phyloP scores from a whole-genome alignment of 2,113 vertebrate species.

The Melanocharis versteri region DNA sequence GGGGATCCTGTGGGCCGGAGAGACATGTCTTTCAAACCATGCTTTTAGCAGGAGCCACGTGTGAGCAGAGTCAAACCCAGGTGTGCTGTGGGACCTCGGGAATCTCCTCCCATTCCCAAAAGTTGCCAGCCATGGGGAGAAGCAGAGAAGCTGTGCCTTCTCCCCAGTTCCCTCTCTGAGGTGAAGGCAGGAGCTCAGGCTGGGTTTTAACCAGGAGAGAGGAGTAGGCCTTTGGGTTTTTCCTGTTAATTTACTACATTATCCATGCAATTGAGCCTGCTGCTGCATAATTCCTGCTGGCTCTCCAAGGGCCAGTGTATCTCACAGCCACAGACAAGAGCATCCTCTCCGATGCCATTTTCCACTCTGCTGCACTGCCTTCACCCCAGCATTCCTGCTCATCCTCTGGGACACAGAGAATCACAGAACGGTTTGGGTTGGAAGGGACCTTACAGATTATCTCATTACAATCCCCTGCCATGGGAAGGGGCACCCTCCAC shows the following conservation, averaged over 20 bases:
- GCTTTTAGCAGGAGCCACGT: not conserved
- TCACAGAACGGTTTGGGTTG: not conserved
- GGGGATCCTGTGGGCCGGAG: accelerated
- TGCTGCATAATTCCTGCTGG: not conserved
- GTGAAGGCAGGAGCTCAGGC: not conserved
- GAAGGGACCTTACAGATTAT: not conserved
- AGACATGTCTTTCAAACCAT: not conserved
- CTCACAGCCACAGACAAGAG: not conserved
- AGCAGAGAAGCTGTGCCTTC: not conserved
- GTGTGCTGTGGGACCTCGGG: accelerated
- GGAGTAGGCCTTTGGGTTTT: not conserved
- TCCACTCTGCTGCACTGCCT: not conserved
- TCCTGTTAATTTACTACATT: not conserved
- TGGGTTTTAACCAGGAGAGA: not conserved
- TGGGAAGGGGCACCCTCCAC: not conserved
- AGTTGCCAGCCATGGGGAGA: not conserved
- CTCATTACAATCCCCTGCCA: not conserved
- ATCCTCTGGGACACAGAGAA: not conserved
- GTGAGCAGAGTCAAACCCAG: not conserved
- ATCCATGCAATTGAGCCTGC: not conserved
- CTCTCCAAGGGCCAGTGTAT: not conserved
- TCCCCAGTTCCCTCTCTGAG: not conserved
- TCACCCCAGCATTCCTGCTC: not conserved
- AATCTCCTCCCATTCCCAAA: not conserved
- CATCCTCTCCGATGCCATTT: not conserved